These are phyloP conservation scores for Drosophila testacea DNA, from an alignment of 2,888 invertebrate species.

Conservation along the genomic window DNA sequence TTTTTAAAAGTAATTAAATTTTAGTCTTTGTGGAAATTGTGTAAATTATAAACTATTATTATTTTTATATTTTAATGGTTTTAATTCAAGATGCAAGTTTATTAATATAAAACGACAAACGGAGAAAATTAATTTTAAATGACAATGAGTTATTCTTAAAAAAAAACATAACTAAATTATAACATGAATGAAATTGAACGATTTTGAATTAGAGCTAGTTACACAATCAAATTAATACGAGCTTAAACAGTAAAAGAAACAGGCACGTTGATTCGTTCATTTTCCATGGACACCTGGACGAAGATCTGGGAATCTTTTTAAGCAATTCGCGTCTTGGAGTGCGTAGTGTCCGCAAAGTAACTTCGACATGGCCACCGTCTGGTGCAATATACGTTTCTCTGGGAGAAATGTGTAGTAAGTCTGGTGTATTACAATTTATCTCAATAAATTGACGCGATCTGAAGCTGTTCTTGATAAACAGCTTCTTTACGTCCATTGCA, in stretches of 20 bases:
- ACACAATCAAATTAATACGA: constrained; percentile 1
- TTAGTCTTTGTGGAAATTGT: too few relatives aligned
- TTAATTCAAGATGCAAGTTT: background rate
- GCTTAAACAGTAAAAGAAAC: constrained; percentile 67
- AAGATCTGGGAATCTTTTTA: constrained; percentile 54
- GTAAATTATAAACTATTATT: background rate
- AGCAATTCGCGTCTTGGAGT: constrained; percentile 39
- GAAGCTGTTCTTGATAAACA: constrained; percentile 72
- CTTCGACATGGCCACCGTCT: constrained; percentile 72
- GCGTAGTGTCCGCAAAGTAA: constrained; percentile 58
- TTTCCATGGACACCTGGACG: constrained; percentile 81
- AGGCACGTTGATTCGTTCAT: constrained; percentile 82
- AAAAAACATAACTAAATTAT: constrained; percentile 10
- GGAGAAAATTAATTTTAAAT: constrained; percentile 7
- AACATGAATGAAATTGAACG: constrained; percentile 12
- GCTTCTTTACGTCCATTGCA: constrained; percentile 25
- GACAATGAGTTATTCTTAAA: constrained; percentile 8
- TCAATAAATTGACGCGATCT: constrained; percentile 80
- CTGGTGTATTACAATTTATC: constrained; percentile 71
- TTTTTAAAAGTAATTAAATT: too few relatives aligned
- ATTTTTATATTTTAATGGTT: background rate
- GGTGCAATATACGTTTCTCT: constrained; percentile 74
- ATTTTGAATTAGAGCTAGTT: constrained; percentile 7
- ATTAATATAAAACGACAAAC: constrained; percentile 15
- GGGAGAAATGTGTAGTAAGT: constrained; percentile 78